Base-by-base conservation (phyloP, 2,888 invertebrate species). In the Argyresthia goedartella region DNA sequence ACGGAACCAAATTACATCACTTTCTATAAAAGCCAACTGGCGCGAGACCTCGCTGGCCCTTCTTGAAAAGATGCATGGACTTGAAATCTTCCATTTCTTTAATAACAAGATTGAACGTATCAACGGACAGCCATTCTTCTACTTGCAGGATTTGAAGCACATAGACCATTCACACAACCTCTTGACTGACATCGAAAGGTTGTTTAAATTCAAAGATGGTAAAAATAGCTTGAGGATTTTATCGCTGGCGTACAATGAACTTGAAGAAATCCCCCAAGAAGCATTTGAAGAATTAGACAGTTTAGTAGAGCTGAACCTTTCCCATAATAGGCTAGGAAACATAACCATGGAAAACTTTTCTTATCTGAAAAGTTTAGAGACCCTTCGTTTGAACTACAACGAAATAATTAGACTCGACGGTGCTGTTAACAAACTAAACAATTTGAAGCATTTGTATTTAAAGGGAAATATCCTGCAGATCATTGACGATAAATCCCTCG, bases 391-490 rank as follows among this genome's bases (percentile, higher is more conserved):
- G 8, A 75, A 76, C 50, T 71, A 81, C 53, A 85, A 85, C 43
- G 64, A 57, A 52, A 82, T 85, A 1, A 69, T 70, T 56, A 62
- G 81, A 56, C 62, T 85, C 1, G 81, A 82, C 50, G 82, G 82
- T 1, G 84, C 82, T 8, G 62, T 86, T 7, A 81, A 82, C 53
- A 69, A 65, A 25, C 65, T 85, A 2, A 60, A 63, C 1, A 67
- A n/a, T 39, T 65, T 86, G 36, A 76, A 69, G 55, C 81, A 82
- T 60, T 64, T 85, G 13, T 78, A 67, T 59, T 57, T 85, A 10
- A 68, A 63, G 56, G 65, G 71, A 0, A 85, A 85, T 59, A 54
- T 71, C 10, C 73, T 85, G 51, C 57, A 73, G 25, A 67, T 71
- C 42, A 72, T 85, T 9, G 71, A 78, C 46, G 68, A 66, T 0